phyloP scores from a whole-genome alignment of 35 echinoderm and acorn worm species.

The Strongylocentrotus purpuratus region DNA sequence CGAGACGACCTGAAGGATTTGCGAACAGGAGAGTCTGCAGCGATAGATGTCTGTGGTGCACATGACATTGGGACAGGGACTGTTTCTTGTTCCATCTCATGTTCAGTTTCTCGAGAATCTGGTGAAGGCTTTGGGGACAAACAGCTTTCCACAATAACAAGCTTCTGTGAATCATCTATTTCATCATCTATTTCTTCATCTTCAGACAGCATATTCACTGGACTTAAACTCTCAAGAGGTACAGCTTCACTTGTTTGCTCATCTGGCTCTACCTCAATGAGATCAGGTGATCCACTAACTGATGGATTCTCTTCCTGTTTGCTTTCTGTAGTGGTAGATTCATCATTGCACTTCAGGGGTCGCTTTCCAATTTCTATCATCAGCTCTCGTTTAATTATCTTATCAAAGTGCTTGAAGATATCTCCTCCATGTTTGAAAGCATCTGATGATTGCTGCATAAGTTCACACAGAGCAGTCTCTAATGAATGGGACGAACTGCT shows the following conservation, averaged over 20 bases:
- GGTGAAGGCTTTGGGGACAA: neutral
- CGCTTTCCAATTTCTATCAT: conserved; percentile 1
- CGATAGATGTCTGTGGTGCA: neutral
- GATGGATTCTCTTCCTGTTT: neutral
- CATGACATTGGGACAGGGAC: neutral
- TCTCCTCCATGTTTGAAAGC: conserved; percentile 22
- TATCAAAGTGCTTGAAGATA: conserved; percentile 42
- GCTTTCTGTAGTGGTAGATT: neutral
- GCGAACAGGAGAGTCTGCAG: neutral
- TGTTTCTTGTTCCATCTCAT: neutral
- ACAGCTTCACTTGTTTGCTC: neutral
- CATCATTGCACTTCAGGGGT: neutral
- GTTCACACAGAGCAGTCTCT: conserved; percentile 28
- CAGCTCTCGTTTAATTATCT: conserved; percentile 15
- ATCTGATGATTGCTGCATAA: conserved; percentile 40
- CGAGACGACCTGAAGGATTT: neutral
- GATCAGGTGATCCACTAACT: neutral
- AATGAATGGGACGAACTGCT: neutral
- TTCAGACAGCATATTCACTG: neutral
- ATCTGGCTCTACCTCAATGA: neutral
- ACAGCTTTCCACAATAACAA: conserved; percentile 39
- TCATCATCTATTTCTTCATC: conserved; percentile 35
- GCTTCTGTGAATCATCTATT: conserved; percentile 40
- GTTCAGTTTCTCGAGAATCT: conserved; percentile 1
- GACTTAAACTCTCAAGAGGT: neutral